phyloP scores from a whole-genome alignment of 1,140 invertebrate species.

The Drosophila quadrilineata region DNA sequence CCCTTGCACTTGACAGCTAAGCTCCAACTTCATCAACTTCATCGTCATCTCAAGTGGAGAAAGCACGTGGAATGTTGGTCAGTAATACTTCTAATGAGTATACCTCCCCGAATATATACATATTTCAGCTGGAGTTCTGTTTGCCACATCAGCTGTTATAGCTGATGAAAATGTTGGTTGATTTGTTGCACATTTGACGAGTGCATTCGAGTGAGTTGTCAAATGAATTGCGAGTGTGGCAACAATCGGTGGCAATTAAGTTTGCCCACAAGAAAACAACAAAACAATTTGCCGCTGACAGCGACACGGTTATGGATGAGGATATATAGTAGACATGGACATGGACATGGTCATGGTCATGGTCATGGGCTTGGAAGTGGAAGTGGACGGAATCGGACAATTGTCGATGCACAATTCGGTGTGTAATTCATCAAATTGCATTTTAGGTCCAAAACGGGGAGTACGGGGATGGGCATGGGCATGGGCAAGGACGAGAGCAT shows the following conservation, averaged over 20 bases:
- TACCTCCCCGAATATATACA: neutral
- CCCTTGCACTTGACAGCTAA: conserved; percentile 54
- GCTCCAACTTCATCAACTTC: neutral
- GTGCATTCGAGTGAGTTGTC: neutral
- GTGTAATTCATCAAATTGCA: conserved; percentile 63
- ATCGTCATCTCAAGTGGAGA: conserved; percentile 14
- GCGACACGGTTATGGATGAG: no score
- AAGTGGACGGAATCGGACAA: no score
- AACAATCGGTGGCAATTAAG: conserved; percentile 62
- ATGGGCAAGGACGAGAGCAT: neutral
- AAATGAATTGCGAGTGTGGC: conserved; percentile 22
- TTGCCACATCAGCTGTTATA: conserved; percentile 5
- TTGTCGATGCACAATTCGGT: conserved; percentile 48
- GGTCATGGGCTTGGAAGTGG: no score
- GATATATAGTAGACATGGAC: no score
- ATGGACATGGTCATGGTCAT: no score
- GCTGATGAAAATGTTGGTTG: conserved; percentile 28
- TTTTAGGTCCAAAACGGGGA: neutral
- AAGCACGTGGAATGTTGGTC: conserved; percentile 40
- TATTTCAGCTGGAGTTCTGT: neutral
- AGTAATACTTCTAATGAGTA: conserved; percentile 24
- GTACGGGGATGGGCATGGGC: neutral
- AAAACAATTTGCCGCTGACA: conserved; percentile 67
- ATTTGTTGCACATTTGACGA: conserved; percentile 26
- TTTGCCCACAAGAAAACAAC: conserved; percentile 11